Conservation (phyloP, 2,888 invertebrate species). For the Eutolmus rufibarbis region DNA sequence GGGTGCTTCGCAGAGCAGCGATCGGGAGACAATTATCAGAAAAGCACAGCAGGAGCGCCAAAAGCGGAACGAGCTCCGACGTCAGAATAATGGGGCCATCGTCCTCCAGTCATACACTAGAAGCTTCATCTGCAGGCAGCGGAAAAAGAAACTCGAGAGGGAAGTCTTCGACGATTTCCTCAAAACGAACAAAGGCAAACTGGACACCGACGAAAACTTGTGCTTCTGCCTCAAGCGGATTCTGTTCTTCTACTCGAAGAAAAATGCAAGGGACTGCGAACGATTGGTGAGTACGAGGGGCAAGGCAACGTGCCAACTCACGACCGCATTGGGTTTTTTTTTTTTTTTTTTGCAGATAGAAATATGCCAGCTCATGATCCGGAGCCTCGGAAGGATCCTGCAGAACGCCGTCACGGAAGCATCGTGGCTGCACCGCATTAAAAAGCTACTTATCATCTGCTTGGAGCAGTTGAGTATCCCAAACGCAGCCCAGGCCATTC, state of each 20-base stretch:
- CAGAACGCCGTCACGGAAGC: constrained; percentile 56
- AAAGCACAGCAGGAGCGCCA: constrained; percentile 85
- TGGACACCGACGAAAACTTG: constrained; percentile 63
- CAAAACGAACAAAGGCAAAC: constrained; percentile 62
- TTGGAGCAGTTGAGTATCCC: constrained; percentile 58
- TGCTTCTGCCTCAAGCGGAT: constrained; percentile 71
- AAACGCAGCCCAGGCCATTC: constrained; percentile 68
- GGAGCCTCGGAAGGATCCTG: constrained; percentile 57
- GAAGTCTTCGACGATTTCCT: constrained; percentile 73
- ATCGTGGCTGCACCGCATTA: constrained; percentile 59
- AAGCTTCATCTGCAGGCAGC: constrained; percentile 75
- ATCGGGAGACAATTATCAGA: constrained; percentile 75
- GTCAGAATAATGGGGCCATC: constrained; percentile 76
- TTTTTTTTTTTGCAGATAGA: constrained; percentile 56
- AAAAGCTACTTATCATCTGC: constrained; percentile 59
- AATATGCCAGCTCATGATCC: constrained; percentile 59
- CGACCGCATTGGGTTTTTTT: constrained; percentile 49
- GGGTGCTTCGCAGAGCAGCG: constrained; percentile 79
- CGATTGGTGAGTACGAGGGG: constrained; percentile 67
- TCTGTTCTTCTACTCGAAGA: constrained; percentile 78
- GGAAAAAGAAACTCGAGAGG: constrained; percentile 72
- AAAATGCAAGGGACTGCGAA: constrained; percentile 68
- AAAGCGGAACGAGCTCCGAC: constrained; percentile 84
- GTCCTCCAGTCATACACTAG: constrained; percentile 83
- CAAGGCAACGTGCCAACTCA: constrained; percentile 57